phyloP scores from a whole-genome alignment of 2,888 invertebrate species.

The Andrena fulva region DNA sequence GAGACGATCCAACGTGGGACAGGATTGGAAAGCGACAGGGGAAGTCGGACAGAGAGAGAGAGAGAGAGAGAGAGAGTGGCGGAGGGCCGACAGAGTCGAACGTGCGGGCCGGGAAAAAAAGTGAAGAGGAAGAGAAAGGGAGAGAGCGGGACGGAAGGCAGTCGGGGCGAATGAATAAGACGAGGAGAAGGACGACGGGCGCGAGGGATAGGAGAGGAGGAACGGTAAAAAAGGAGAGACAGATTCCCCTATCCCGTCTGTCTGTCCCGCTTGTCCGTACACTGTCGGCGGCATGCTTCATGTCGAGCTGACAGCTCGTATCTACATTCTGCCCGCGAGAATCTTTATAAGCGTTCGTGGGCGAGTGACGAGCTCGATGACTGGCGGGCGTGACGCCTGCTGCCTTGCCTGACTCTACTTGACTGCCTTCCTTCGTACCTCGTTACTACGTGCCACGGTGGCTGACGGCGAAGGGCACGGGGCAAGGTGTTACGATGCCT shows the following conservation, averaged over 20 bases:
- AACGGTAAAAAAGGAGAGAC: conserved; percentile 56
- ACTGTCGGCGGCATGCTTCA: conserved; percentile 76
- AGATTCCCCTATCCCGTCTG: conserved; percentile 69
- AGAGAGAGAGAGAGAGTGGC: not conserved
- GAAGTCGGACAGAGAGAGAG: not conserved
- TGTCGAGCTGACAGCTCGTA: conserved; percentile 78
- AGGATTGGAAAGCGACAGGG: conserved; percentile 35
- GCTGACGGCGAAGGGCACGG: conserved; percentile 64
- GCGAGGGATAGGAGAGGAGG: conserved; percentile 15
- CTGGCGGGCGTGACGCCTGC: conserved; percentile 78
- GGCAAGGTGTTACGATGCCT: conserved; percentile 72
- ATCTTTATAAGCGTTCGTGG: conserved; percentile 79
- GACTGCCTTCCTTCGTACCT: conserved; percentile 75
- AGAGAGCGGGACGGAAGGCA: conserved; percentile 10
- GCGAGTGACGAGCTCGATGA: conserved; percentile 79
- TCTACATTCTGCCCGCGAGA: conserved; percentile 77
- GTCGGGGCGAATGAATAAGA: conserved; percentile 20
- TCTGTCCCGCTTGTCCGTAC: conserved; percentile 71
- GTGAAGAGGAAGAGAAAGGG: not conserved
- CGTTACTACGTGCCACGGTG: conserved; percentile 71
- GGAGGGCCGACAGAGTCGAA: not conserved
- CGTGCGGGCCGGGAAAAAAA: conserved; percentile 9
- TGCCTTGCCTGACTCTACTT: conserved; percentile 71
- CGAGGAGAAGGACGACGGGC: not conserved
- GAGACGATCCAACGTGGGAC: conserved; percentile 41